Conservation (phyloP, 2,113 vertebrate genomes). For the Perca fluviatilis region DNA sequence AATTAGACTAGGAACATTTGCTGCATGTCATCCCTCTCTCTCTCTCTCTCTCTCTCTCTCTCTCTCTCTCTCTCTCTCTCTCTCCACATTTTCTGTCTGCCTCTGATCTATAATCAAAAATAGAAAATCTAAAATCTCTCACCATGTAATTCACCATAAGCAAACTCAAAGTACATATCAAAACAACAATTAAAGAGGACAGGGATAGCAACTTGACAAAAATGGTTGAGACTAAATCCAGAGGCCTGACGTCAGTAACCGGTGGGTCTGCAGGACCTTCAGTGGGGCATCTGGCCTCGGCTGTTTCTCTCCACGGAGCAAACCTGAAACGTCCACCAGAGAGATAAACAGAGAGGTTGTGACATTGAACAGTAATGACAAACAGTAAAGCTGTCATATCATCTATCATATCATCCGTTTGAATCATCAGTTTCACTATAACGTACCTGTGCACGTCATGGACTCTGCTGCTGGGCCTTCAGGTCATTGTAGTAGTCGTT, state of each 20-base stretch:
- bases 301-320: too few relatives aligned
- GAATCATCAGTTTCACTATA: too few relatives aligned
- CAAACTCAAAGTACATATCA: background rate
- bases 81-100: background rate
- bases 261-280: background rate
- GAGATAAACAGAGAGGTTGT: background rate
- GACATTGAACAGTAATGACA: background rate
- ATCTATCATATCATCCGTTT: too few relatives aligned
- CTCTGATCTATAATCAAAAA: background rate
- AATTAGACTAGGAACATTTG: background rate
- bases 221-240: conserved; percentile 6
- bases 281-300: background rate
- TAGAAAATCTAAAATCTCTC: background rate
- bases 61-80: too few relatives aligned
- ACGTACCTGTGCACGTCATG: too few relatives aligned
- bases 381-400: background rate
- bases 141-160: background rate
- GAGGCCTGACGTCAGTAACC: background rate
- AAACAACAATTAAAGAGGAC: background rate
- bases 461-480: background rate
- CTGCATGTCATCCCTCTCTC: background rate
- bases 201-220: background rate
- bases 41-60: background rate
- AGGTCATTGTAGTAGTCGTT: conserved; percentile 2
- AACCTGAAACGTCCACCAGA: background rate